phyloP scores from a whole-genome alignment of 2,797 vertebrate genomes.

The Astyanax mexicanus region DNA sequence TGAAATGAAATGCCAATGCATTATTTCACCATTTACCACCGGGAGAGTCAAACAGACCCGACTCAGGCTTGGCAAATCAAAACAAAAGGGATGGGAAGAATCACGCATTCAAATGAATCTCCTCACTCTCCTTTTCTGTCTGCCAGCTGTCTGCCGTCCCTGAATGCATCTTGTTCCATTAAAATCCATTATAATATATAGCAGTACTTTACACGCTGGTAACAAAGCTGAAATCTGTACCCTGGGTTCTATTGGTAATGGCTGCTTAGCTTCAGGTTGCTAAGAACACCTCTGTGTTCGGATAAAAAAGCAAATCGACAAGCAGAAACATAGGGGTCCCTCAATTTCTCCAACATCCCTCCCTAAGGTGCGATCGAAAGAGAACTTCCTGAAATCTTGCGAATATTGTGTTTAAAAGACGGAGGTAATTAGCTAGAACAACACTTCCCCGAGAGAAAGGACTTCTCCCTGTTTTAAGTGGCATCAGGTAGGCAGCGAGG shows the following conservation, averaged over 20 bases:
- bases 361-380: not conserved
- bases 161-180: constrained; percentile 31
- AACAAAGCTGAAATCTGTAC: constrained; percentile 22
- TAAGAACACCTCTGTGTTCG: not conserved
- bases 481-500: constrained; percentile 23
- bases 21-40: constrained; percentile 38
- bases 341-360: not conserved
- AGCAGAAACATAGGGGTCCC: not conserved
- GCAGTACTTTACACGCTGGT: not conserved
- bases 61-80: constrained; percentile 33
- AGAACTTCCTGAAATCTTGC: not conserved
- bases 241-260: constrained; percentile 22
- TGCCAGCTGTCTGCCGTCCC: not conserved
- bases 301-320: not conserved
- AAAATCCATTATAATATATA: constrained; percentile 38
- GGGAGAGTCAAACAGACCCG: constrained; percentile 23
- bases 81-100: constrained; percentile 36
- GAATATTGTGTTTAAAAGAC: constrained; percentile 1
- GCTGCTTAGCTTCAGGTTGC: constrained; percentile 4
- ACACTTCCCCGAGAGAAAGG: not conserved
- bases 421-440: constrained; percentile 28
- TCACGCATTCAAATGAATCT: constrained; percentile 32
- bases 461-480: not conserved
- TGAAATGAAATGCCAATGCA: constrained; percentile 48
- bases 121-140: not conserved